Base-by-base conservation (phyloP, 2,113 vertebrate species). In the Pomatorhinus ruficollis region DNA sequence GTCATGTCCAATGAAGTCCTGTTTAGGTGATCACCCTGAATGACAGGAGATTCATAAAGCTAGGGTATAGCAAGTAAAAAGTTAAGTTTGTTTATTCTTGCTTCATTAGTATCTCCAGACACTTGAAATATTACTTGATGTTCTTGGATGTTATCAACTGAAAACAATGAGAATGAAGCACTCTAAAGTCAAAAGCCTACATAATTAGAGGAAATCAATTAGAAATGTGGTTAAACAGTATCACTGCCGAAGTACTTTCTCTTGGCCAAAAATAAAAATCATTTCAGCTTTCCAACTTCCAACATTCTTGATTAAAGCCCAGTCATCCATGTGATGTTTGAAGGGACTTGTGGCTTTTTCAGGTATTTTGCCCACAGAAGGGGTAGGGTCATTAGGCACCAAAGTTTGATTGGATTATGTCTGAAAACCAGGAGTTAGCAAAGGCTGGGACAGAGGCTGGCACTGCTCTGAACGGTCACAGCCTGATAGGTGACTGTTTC, bases 201-300 rank as follows among this genome's bases (percentile, higher is more conserved):
- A 97, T 96, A 97, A 97, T 97, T 96, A 97, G 92, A 97, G 97
- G 97, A 98, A 98, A 96, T 86, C 94, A 96, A 98, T 98, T 97
- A 97, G 95, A 95, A 98, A 92, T n/a, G 78, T 81, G 84, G 85
- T 65, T 95, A 97, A 84, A 93, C 63, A 60, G 65, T 89, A 78
- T 96, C 91, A 95, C 53, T 74, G 49, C 81, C 66, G 33, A 96
- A 94, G 87, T 69, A 57, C 91, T 93, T 79, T 50, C 45, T 87
- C 65, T 28, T 40, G 81, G 80, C 66, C 70, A 85, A 53, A 80
- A 66, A 69, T 35, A 82, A 30, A 35, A 89, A 69, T 57, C 17
- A 37, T 56, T 86, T 47, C 89, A 88, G 79, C 72, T 79, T 77
- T 83, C 80, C 70, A 77, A 25, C 54, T 75, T 88, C 16, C 77